Evolutionary conservation across 1,140 invertebrate genomes (phyloP), one percentile per base, ranked within the genome.

Genomic region (Mactra quadrangularis): DNA sequence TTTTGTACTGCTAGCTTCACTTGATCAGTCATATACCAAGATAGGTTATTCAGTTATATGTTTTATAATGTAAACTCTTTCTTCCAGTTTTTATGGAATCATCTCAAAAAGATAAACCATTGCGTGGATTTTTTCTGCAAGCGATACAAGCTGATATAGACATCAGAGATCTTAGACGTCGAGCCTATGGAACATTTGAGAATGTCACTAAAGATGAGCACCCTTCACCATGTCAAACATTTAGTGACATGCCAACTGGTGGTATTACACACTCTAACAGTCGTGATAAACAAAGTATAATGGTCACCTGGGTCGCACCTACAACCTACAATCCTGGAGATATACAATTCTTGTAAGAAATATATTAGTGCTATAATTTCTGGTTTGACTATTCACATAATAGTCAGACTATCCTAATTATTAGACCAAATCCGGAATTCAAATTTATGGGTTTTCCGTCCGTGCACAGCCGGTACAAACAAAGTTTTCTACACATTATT

Each of bases 241-340:
- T 38, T 7, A 9, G 59, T 15, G 29, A 35, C 15, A 33, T 47
- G 31, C 45, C 35, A 38, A 64, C 41, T 38, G 71, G 70, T 4
- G 79, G 79, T 7, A 62, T 74, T 38, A 82, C 79, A n/a, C 79
- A 82, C 47, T 50, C 71, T 31, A 64, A 75, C 22, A 82, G 50
- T 38, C 35, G 27, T 13, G 29, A 6, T 17, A 62, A 55, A 35
- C 22, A 38, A 31, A 38, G 45, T 31, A 59, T 82, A 4, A 41
- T 41, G 6, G 79, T 82, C 3, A 55, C 33, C 41, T 82, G 79
- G 79, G 31, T 82, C 9, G 70, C 79, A 15, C 79, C 79, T 4
- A 29, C 27, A 4, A 57, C 59, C 17, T 62, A 74, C 11, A 66
- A 75, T 22, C 79, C 79, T 3, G 79, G 79, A 74, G 52, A 57